Percentiles rank a stretch among this genome's conserved stretches.
Conservation (phyloP, 2,113 vertebrate genomes). For the Pleuronectes platessa region DNA sequence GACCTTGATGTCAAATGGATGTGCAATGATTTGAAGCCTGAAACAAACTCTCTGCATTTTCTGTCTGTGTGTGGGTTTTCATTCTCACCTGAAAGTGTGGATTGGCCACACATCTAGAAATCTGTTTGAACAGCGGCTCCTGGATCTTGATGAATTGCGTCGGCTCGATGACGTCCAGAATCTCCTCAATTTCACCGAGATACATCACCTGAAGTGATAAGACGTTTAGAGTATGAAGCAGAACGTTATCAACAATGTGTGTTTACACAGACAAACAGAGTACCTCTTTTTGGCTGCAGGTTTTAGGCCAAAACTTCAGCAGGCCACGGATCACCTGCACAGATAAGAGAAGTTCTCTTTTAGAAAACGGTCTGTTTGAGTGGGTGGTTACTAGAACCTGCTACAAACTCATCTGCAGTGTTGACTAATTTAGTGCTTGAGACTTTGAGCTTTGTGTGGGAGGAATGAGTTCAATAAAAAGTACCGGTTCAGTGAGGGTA, state of each 20-base stretch:
- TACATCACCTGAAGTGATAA: constrained; percentile 91
- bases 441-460: constrained; percentile 49
- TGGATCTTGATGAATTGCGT: constrained; percentile 98
- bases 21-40: background rate
- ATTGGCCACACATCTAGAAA: constrained; percentile 95
- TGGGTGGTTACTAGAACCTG: constrained; percentile 37
- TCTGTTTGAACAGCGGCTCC: constrained; percentile 97
- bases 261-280: constrained; percentile 10
- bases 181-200: constrained; percentile 98
- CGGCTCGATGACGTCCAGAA: constrained; percentile 97
- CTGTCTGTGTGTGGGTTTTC: background rate
- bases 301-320: constrained; percentile 98
- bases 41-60: background rate
- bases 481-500: constrained; percentile 95
- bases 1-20: background rate
- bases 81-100: constrained; percentile 94
- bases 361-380: constrained; percentile 12
- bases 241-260: background rate
- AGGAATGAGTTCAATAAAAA: constrained; percentile 24
- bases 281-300: constrained; percentile 99
- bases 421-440: constrained; percentile 44
- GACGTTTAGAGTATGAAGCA: background rate
- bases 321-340: constrained; percentile 93
- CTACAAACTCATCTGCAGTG: constrained; percentile 38
- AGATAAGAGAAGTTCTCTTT: constrained; percentile 27